Percentiles rank a stretch among this genome's conserved stretches.
These are phyloP conservation scores for Diceros bicornis DNA, from an alignment of 2,797 vertebrate species.

Conservation along the genomic window DNA sequence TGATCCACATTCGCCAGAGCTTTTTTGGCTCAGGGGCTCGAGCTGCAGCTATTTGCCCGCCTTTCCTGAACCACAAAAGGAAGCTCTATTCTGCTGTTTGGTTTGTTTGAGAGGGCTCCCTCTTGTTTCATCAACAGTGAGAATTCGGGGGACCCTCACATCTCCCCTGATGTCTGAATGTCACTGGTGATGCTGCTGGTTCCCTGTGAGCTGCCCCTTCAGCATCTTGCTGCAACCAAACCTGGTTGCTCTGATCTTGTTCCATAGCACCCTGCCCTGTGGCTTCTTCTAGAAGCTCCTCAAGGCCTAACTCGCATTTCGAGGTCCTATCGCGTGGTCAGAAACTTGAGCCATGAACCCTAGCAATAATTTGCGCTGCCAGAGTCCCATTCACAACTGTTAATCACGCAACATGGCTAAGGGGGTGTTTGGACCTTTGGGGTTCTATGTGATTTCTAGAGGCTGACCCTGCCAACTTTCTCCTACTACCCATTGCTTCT, in stretches of 20 bases:
- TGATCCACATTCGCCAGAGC: not conserved
- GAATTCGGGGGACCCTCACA: not conserved
- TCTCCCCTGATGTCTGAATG: not conserved
- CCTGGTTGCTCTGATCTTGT: not conserved
- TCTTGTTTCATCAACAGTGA: not conserved
- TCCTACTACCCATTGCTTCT: not conserved
- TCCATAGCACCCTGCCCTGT: not conserved
- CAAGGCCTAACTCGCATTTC: not conserved
- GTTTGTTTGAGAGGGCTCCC: not conserved
- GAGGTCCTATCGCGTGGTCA: not conserved
- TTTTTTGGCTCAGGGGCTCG: accelerated
- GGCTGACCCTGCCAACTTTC: not conserved
- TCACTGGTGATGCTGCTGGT: not conserved
- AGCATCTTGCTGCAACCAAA: not conserved
- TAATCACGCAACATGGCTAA: not conserved
- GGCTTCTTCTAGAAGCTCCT: not conserved
- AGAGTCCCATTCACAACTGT: not conserved
- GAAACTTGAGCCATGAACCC: not conserved
- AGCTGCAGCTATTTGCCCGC: not conserved
- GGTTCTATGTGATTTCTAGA: not conserved
- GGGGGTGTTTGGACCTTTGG: not conserved
- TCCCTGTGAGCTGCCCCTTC: too few species aligned
- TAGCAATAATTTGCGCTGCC: not conserved
- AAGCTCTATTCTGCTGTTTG: not conserved
- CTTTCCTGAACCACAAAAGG: not conserved